A percentile compares a stretch with the other conserved stretches of the same genome.
phyloP scores from a whole-genome alignment of 1,140 invertebrate species.

The Atta colombica region DNA sequence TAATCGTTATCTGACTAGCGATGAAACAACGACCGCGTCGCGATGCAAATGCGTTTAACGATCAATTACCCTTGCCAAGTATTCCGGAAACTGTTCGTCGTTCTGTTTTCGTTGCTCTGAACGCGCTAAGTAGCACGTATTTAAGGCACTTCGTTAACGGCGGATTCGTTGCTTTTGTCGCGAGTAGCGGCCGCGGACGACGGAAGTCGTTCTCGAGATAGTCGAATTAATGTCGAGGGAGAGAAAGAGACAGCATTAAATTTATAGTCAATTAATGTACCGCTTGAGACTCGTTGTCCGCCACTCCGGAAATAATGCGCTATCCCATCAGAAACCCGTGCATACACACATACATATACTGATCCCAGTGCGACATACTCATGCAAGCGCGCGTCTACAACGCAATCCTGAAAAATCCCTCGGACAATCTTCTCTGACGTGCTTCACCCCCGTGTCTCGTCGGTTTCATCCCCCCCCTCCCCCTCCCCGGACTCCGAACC shows the following conservation, averaged over 20 bases:
- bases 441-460: constrained; percentile 33
- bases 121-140: constrained; percentile 37
- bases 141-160: constrained; percentile 59
- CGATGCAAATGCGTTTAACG: constrained; percentile 56
- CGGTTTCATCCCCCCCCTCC: constrained; percentile 35
- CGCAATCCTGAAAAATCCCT: constrained; percentile 55
- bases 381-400: background rate
- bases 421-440: constrained; percentile 41
- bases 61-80: constrained; percentile 47
- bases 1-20: constrained; percentile 43
- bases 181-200: constrained; percentile 32
- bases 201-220: constrained; percentile 73
- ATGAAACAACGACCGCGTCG: constrained; percentile 28
- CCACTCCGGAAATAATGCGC: constrained; percentile 72
- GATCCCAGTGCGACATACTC: background rate
- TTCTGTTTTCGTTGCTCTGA: constrained; percentile 34
- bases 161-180: constrained; percentile 48
- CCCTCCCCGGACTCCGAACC: background rate
- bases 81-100: constrained; percentile 41
- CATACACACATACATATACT: background rate
- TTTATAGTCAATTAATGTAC: constrained; percentile 84
- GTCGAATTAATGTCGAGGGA: constrained; percentile 79
- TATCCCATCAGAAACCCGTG: background rate
- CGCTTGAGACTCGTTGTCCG: constrained; percentile 64
- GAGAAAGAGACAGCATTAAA: constrained; percentile 60